Percentiles rank a stretch among this genome's conserved stretches.
Evolutionary conservation across 35 echinoderm and acorn worm species (phyloP).

Genomic region (Holothuria glaberrima): DNA sequence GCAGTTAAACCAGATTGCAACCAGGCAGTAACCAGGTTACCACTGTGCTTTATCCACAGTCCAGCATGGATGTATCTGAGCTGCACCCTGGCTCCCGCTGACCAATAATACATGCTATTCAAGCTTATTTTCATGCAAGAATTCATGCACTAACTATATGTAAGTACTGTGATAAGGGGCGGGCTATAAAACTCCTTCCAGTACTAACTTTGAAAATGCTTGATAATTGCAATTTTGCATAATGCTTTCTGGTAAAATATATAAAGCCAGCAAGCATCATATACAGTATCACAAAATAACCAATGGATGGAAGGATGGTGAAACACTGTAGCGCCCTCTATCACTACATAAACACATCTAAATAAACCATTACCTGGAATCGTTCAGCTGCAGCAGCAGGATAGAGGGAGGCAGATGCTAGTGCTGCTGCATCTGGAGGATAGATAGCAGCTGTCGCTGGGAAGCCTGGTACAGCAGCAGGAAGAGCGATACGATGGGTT

Average conservation of each 20-base stretch:
- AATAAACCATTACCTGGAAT: constrained; percentile 74
- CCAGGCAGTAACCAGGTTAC: not conserved
- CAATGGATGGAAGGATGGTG: not conserved
- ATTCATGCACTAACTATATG: too few species aligned
- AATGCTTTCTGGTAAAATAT: not conserved
- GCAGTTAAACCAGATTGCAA: not conserved
- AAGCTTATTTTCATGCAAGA: too few species aligned
- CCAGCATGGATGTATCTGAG: not conserved
- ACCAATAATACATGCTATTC: not conserved
- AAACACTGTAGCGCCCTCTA: too few species aligned
- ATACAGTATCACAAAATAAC: not conserved
- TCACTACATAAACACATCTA: not conserved
- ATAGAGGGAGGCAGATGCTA: constrained; percentile 75
- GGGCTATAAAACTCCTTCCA: not conserved
- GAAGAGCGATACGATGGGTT: constrained; percentile 88
- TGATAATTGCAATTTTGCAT: not conserved
- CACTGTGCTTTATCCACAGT: not conserved
- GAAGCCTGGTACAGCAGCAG: constrained; percentile 90
- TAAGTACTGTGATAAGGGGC: too few species aligned
- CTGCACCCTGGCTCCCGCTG: not conserved
- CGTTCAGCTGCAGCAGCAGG: constrained; percentile 73
- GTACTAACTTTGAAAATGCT: not conserved
- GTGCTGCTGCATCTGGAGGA: constrained; percentile 69
- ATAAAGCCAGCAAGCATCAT: not conserved
- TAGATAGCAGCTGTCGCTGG: constrained; percentile 88